Percentiles rank a stretch among this genome's conserved stretches.
Evolutionary conservation across 2,797 vertebrate genomes (phyloP).

Genomic region (Enteromius argenteus): DNA sequence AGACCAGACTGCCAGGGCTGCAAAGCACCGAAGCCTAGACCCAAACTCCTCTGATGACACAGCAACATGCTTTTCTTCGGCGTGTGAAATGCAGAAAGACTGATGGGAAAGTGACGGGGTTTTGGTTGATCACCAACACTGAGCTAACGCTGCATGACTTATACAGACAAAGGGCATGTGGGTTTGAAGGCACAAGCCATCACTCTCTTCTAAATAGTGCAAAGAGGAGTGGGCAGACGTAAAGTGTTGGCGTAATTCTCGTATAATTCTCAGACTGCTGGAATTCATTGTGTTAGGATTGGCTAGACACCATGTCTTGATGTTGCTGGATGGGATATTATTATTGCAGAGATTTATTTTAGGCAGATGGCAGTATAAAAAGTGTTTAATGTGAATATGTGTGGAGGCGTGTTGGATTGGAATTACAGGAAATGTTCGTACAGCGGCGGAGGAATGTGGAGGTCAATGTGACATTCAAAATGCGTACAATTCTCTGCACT

Average conservation of each 20-base stretch:
- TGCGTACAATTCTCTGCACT: background rate
- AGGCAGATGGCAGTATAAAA: conserved; percentile 66
- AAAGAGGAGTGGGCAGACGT: conserved; percentile 13
- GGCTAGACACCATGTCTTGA: conserved; percentile 76
- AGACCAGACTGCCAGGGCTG: conserved; percentile 67
- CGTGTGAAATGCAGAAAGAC: conserved; percentile 19
- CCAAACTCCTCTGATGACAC: conserved; percentile 53
- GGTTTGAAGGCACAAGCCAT: conserved; percentile 14
- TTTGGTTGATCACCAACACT: conserved; percentile 27
- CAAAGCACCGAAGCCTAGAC: conserved; percentile 59
- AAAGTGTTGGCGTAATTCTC: conserved; percentile 66
- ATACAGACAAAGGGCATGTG: conserved; percentile 25
- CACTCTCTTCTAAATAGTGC: conserved; percentile 21
- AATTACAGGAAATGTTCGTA: conserved; percentile 23
- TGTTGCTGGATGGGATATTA: conserved; percentile 66
- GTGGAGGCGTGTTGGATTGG: conserved; percentile 38
- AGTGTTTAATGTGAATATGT: conserved; percentile 59
- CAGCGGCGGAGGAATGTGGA: background rate
- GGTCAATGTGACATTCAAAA: conserved; percentile 19
- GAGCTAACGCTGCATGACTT: background rate
- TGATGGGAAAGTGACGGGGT: background rate
- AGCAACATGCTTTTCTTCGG: conserved; percentile 21
- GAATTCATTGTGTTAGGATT: conserved; percentile 68
- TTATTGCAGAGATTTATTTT: conserved; percentile 68
- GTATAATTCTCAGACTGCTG: conserved; percentile 57